Conservation (phyloP, 2,113 vertebrate genomes). For the Cepphus grylle region DNA sequence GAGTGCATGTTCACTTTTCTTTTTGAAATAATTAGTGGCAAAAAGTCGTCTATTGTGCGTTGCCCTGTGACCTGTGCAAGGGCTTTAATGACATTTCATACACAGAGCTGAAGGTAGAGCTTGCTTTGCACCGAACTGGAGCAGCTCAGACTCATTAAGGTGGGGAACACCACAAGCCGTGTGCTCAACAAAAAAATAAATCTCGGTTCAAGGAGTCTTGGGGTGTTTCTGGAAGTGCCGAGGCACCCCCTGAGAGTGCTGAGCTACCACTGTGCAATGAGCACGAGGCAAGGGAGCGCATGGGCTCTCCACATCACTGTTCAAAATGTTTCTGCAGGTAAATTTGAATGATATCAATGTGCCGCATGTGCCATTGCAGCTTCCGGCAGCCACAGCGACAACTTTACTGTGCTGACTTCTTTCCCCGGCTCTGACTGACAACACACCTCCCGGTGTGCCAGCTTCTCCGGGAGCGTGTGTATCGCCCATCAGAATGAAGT, state of each 20-base stretch:
- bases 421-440: not conserved
- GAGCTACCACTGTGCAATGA: not conserved
- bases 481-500: not conserved
- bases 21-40: constrained; percentile 62
- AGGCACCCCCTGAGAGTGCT: not conserved
- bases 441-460: not conserved
- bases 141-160: not conserved
- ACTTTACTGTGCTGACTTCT: not conserved
- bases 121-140: constrained; percentile 16
- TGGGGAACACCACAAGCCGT: not conserved
- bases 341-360: not conserved
- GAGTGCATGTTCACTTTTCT: constrained; percentile 11
- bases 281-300: not conserved
- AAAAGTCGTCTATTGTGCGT: not conserved
- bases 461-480: not conserved
- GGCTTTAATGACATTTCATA: constrained; percentile 24
- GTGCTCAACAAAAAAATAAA: not conserved
- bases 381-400: not conserved
- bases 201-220: not conserved
- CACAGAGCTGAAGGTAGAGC: constrained; percentile 19
- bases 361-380: rapidly evolving
- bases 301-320: not conserved
- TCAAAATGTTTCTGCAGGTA: not conserved
- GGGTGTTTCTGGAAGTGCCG: not conserved
- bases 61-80: constrained; percentile 47